phyloP scores from a whole-genome alignment of 2,113 vertebrate species.

The Halichoerus grypus region DNA sequence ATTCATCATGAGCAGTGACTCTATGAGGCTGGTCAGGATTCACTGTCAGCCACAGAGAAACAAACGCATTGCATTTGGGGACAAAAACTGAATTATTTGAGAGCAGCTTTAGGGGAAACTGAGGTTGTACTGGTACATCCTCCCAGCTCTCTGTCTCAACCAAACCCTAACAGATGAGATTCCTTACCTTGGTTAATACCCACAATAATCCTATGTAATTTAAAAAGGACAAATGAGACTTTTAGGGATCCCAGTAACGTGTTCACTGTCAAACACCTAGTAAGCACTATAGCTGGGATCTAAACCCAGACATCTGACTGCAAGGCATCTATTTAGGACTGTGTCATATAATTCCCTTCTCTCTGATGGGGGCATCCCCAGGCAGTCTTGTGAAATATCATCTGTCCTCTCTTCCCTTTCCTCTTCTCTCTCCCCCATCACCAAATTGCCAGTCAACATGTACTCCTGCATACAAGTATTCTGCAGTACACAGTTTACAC shows the following conservation, averaged over 20 bases:
- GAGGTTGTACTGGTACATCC: background rate
- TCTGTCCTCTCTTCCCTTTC: background rate
- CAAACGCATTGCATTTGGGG: conserved; percentile 45
- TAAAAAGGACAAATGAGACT: background rate
- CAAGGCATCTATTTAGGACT: background rate
- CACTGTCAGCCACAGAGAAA: background rate
- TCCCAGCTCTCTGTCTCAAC: background rate
- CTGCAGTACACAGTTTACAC: background rate
- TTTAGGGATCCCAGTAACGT: background rate
- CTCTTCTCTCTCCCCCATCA: background rate
- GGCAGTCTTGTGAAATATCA: background rate
- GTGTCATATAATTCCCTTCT: too few relatives aligned
- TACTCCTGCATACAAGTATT: background rate
- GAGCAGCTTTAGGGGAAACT: background rate
- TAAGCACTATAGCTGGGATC: background rate
- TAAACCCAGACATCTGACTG: background rate
- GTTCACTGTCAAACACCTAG: background rate
- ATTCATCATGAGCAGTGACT: background rate
- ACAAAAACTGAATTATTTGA: conserved; percentile 46
- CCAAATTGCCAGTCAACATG: background rate
- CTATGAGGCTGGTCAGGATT: background rate
- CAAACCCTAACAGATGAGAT: background rate
- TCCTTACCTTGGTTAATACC: background rate
- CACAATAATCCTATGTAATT: background rate
- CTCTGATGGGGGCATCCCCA: background rate